A percentile compares a stretch with the other conserved stretches of the same genome.
phyloP scores from a whole-genome alignment of 1,140 invertebrate species.

The Streblospio benedicti region DNA sequence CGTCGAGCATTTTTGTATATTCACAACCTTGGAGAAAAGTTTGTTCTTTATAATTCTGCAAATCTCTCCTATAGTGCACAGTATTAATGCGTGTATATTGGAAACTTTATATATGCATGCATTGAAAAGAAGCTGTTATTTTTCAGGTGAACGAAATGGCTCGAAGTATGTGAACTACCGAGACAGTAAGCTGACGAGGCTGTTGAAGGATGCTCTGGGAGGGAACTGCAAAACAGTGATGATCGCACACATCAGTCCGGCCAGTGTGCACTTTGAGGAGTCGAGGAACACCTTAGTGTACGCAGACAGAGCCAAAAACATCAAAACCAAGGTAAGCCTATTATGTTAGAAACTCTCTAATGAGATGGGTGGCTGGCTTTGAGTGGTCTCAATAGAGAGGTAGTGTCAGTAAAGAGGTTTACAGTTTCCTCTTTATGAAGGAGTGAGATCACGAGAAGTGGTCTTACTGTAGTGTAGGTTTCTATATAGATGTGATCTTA shows the following conservation, averaged over 20 bases:
- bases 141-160: constrained; percentile 57
- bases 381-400: too few species aligned
- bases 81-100: too few species aligned
- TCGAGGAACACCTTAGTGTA: constrained; percentile 95
- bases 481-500: neutral
- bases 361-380: neutral
- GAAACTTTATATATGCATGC: too few species aligned
- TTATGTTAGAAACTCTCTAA: neutral
- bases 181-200: constrained; percentile 86
- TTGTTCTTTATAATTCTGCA: too few species aligned
- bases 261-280: constrained; percentile 64
- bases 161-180: constrained; percentile 86
- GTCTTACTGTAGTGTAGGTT: neutral
- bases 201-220: constrained; percentile 87
- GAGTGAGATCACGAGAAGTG: too few species aligned
- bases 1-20: too few species aligned
- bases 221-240: constrained; percentile 91
- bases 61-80: too few species aligned
- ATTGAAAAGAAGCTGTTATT: too few species aligned
- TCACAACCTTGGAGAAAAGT: too few species aligned
- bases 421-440: neutral
- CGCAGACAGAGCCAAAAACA: constrained; percentile 83
- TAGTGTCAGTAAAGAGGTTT: neutral
- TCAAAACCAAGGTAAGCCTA: constrained; percentile 59
- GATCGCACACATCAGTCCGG: constrained; percentile 90